Evolutionary conservation across 2,797 vertebrate species (phyloP).

Genomic region (Poecilia gillii): DNA sequence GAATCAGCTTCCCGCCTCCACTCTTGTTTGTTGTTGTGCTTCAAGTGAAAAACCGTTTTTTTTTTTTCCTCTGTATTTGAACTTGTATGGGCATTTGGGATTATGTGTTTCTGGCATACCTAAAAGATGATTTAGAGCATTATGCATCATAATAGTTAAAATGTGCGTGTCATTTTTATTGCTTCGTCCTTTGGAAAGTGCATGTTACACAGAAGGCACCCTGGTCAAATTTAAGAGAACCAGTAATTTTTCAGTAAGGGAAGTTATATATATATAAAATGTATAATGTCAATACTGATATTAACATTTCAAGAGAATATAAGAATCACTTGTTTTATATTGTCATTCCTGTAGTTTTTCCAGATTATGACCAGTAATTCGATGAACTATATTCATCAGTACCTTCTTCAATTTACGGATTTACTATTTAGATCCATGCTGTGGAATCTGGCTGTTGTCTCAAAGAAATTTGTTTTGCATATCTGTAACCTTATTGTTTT

Average conservation of each 20-base stretch:
- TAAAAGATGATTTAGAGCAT: not conserved
- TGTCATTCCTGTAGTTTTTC: not conserved
- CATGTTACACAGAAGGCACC: not conserved
- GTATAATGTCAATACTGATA: not conserved
- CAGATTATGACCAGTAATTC: slow-evolving; percentile 3
- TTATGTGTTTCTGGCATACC: slow-evolving; percentile 10
- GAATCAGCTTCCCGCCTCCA: slow-evolving; percentile 54
- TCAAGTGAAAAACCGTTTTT: not conserved
- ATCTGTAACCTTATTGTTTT: slow-evolving; percentile 22
- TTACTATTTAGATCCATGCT: not conserved
- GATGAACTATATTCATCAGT: not conserved
- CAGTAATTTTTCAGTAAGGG: not conserved
- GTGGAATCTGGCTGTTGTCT: not conserved
- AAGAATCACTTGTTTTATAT: not conserved
- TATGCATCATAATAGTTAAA: not conserved
- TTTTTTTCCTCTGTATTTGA: slow-evolving; percentile 8
- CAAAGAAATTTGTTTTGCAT: slow-evolving; percentile 28
- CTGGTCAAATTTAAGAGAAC: not conserved
- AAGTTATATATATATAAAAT: not conserved
- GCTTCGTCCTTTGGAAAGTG: not conserved
- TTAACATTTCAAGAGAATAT: not conserved
- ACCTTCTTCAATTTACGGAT: not conserved
- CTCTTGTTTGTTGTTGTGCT: slow-evolving; percentile 30
- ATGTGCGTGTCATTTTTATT: not conserved
- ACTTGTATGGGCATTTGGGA: not conserved